Evolutionary conservation across 2,797 vertebrate genomes (phyloP), one percentile per base, ranked within the genome.

Genomic region (Harpagifer antarcticus): DNA sequence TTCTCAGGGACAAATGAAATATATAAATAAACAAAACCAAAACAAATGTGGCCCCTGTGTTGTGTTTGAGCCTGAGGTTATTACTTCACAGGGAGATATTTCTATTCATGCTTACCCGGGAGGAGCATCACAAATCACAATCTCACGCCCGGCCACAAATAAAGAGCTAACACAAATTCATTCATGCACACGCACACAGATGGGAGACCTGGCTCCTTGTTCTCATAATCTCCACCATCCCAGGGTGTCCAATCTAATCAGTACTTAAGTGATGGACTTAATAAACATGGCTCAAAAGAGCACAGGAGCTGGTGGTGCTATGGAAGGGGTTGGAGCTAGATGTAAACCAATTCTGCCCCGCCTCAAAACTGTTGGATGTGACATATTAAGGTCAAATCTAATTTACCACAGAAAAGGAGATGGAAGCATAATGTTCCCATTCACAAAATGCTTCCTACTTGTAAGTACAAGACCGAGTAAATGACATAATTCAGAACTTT

Each of bases 241-340:
- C 80, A 62, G 68, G 50, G 63, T 79, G 81, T 82, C 74, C 59
- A 55, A 68, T 84, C 83, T 74, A 83, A 91, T 92, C 88, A 86
- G 83, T 17, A 84, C 86, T 86, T 89, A 90, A 87, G 84, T 76
- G 81, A 88, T 82, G 72, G 82, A 71, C 76, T 83, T 86, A 71
- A 89, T 90, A 91, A 88, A 86, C 53, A 71, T 33, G 64, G 59
- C 9, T 33, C 45, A 49, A 49, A 78, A 62, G 62, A 67, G 44
- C 31, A 62, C 20, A 33, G 52, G 52, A 68, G 54, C 53, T 37
- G 50, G 40, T n/a, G 58, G 42, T 45, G 78, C 76, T 14, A 6
- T 57, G 37, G 23, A 48, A 75, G 3, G 23, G 33, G 23, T 53
- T 68, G 43, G 49, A 47, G 50, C 17, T 7, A 20, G 37, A 10